A percentile compares a stretch with the other conserved stretches of the same genome.
These are phyloP conservation scores for Polypterus senegalus DNA, from an alignment of 2,113 vertebrate genomes.

Conservation along the genomic window DNA sequence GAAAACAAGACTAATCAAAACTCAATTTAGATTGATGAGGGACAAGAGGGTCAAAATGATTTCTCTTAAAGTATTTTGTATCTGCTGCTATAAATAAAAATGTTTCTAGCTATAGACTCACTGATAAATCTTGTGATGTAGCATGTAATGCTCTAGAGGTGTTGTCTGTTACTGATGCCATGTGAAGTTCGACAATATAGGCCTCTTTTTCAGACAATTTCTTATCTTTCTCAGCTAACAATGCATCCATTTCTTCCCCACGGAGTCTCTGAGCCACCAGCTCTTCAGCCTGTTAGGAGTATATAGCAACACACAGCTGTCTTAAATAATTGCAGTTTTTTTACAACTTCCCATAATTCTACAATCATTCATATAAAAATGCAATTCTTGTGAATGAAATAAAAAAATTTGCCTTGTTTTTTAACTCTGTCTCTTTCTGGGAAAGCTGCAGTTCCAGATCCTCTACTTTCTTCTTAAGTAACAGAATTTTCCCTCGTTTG, in stretches of 20 bases:
- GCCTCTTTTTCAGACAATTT: constrained; percentile 69
- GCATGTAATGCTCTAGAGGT: constrained; percentile 16
- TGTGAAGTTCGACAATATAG: constrained; percentile 69
- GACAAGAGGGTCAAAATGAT: too few relatives aligned
- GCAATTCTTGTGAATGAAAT: neutral
- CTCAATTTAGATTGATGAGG: too few relatives aligned
- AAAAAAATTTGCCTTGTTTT: constrained; percentile 41
- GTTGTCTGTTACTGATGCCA: constrained; percentile 35
- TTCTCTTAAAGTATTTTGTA: too few relatives aligned
- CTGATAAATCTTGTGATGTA: constrained; percentile 39
- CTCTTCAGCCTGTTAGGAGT: constrained; percentile 38
- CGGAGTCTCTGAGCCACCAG: constrained; percentile 50
- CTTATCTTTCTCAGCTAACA: constrained; percentile 65
- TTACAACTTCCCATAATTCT: neutral
- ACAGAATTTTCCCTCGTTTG: constrained; percentile 66
- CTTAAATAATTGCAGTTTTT: neutral
- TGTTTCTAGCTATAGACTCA: constrained; percentile 11
- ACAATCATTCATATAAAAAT: neutral
- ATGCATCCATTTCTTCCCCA: constrained; percentile 63
- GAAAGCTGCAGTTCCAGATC: constrained; percentile 66
- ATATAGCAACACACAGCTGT: neutral
- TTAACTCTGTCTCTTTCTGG: constrained; percentile 52
- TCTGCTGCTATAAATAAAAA: too few relatives aligned
- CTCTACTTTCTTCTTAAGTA: constrained; percentile 69
- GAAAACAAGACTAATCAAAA: too few relatives aligned